Evolutionary conservation across 2,113 vertebrate genomes (phyloP).

Genomic region (Melanerpes aurifrons): DNA sequence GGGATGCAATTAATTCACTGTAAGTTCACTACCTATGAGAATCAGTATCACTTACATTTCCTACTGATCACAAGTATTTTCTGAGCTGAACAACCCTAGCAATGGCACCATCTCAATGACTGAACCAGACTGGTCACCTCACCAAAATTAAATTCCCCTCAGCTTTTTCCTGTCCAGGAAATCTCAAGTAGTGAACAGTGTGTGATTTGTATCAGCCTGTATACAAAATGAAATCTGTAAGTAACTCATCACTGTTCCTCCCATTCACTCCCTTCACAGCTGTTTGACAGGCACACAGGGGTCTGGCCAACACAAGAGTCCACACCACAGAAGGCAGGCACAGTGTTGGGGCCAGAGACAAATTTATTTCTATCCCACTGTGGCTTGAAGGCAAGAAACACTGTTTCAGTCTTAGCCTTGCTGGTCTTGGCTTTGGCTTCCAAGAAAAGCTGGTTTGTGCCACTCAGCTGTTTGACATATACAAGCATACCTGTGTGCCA

Average conservation of each 20-base stretch:
- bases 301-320: neutral
- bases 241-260: neutral
- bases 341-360: neutral
- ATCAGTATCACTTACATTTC: neutral
- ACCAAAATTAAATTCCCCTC: neutral
- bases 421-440: neutral
- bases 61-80: neutral
- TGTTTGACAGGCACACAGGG: rapidly evolving
- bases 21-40: neutral
- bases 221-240: neutral
- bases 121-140: neutral
- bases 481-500: rapidly evolving
- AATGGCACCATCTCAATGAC: neutral
- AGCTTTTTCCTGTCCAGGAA: neutral
- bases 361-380: neutral
- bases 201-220: neutral
- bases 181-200: neutral
- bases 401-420: neutral
- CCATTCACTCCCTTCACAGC: rapidly evolving
- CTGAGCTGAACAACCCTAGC: neutral
- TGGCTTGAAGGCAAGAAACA: neutral
- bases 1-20: neutral
- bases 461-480: neutral
- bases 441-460: neutral
- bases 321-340: neutral